Evolutionary conservation across 2,113 vertebrate genomes (phyloP).

Genomic region (Protobothrops flavoviridis): DNA sequence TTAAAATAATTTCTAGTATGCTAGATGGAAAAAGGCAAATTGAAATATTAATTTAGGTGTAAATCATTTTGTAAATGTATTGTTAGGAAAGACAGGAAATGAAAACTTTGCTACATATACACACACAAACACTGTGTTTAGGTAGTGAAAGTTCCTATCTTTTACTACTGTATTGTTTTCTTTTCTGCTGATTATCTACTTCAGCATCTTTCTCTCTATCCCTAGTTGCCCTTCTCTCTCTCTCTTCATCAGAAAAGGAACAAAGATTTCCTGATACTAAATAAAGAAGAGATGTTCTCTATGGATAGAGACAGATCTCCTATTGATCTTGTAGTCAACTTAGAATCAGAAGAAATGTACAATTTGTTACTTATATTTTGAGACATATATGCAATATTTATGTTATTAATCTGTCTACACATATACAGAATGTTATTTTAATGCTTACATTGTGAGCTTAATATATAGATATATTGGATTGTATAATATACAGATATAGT

Average conservation of each 20-base stretch:
- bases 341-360: background rate
- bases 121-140: background rate
- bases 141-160: background rate
- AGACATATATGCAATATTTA: background rate
- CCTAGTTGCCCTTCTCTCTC: background rate
- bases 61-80: background rate
- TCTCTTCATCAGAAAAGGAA: background rate
- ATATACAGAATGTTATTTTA: background rate
- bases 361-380: conserved; percentile 26
- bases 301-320: background rate
- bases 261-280: background rate
- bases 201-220: background rate
- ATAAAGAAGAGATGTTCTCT: background rate
- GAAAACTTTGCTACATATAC: background rate
- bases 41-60: background rate
- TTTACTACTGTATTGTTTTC: background rate
- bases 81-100: background rate
- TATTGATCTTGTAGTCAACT: background rate
- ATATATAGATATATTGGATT: background rate
- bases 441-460: background rate
- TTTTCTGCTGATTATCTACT: background rate
- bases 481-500: background rate
- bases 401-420: background rate
- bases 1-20: background rate
- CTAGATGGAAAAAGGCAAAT: background rate